These are phyloP conservation scores for Eristalis pertinax DNA, from an alignment of 2,888 invertebrate genomes.

Conservation along the genomic window DNA sequence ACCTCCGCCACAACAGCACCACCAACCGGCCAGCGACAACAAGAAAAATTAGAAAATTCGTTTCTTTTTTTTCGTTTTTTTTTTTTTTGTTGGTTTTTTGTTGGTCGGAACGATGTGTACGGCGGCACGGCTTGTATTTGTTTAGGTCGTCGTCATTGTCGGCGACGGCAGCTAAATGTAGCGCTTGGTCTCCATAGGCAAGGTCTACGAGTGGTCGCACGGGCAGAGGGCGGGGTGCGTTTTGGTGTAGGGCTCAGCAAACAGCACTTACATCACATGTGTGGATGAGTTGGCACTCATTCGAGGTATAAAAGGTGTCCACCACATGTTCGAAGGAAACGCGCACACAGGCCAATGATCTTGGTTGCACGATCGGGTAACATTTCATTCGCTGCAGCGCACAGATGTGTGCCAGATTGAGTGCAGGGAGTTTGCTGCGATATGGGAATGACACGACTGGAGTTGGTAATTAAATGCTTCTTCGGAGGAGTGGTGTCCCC, in stretches of 20 bases:
- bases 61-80: not conserved
- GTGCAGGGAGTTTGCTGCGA: not conserved
- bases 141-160: not conserved
- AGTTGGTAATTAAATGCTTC: not conserved
- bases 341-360: conserved; percentile 23
- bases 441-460: not conserved
- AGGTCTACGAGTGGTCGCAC: not conserved
- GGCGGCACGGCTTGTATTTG: conserved; percentile 4
- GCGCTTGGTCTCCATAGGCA: not conserved
- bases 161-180: not conserved
- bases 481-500: not conserved
- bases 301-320: conserved; percentile 3
- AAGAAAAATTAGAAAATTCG: not conserved
- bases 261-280: conserved; percentile 28
- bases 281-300: not conserved
- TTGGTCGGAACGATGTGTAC: not conserved
- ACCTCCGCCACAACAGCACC: not conserved
- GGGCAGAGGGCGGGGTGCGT: not conserved
- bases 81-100: not conserved
- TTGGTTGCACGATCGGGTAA: not conserved
- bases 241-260: conserved; percentile 8
- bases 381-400: not conserved
- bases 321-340: conserved; percentile 18
- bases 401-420: conserved; percentile 21
- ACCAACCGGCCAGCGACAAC: no score